These are phyloP conservation scores for Poeciliopsis paucimaculata DNA, from an alignment of 2,797 vertebrate species.

Conservation along the genomic window DNA sequence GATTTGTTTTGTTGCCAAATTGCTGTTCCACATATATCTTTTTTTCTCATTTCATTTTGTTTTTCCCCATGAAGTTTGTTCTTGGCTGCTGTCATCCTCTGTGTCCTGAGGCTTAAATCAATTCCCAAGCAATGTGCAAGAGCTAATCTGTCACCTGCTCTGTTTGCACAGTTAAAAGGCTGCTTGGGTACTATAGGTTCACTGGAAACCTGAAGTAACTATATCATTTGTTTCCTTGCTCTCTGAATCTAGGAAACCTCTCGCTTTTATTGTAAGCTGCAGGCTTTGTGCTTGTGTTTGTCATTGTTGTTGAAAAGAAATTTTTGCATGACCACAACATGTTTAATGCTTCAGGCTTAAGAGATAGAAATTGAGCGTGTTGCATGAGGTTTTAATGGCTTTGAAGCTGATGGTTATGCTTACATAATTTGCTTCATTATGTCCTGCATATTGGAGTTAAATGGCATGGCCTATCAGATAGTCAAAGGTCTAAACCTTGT, in stretches of 20 bases:
- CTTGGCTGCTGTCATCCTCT: slow-evolving; percentile 45
- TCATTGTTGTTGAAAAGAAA: background rate
- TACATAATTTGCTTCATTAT: background rate
- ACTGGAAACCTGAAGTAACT: background rate
- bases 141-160: slow-evolving; percentile 57
- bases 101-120: slow-evolving; percentile 49
- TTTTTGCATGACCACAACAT: background rate
- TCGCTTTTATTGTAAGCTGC: background rate
- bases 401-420: background rate
- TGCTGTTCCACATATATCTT: background rate
- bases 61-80: slow-evolving; percentile 27
- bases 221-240: background rate
- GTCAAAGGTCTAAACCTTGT: slow-evolving; percentile 12
- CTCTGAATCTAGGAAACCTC: background rate
- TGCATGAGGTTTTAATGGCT: background rate
- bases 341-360: background rate
- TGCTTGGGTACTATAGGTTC: slow-evolving; percentile 10
- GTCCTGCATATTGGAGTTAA: background rate
- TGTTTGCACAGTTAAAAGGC: slow-evolving; percentile 41
- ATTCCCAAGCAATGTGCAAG: slow-evolving; percentile 47
- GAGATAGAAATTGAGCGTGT: background rate
- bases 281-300: background rate
- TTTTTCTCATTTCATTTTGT: background rate
- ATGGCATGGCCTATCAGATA: background rate
- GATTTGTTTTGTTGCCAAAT: slow-evolving; percentile 30